Percentiles rank a stretch among this genome's conserved stretches.
phyloP scores from a whole-genome alignment of 2,888 invertebrate species.

The Oxytorus armatus region DNA sequence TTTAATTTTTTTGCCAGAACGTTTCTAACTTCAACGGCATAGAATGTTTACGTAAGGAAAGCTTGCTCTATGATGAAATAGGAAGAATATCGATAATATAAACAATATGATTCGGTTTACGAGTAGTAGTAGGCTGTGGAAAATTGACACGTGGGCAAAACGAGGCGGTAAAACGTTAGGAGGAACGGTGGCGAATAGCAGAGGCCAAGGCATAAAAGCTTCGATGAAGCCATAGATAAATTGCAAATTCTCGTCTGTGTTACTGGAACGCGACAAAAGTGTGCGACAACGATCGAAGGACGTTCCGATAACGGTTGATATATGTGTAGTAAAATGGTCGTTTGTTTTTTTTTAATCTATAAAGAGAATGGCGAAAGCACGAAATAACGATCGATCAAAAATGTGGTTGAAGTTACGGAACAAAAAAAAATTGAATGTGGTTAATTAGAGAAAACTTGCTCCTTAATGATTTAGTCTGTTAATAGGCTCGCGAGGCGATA shows the following conservation, averaged over 20 bases:
- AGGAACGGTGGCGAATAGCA: constrained; percentile 47
- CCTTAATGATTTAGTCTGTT: no score
- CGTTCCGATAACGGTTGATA: constrained; percentile 21
- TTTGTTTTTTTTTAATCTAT: background rate
- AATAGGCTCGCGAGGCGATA: no score
- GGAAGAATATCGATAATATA: background rate
- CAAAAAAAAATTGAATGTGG: no score
- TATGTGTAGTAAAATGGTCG: background rate
- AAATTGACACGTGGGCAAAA: constrained; percentile 18
- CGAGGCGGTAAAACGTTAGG: no score
- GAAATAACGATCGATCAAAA: no score
- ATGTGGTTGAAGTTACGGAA: no score
- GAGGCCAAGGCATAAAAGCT: constrained; percentile 57
- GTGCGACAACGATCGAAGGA: constrained; percentile 28
- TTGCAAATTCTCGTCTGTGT: constrained; percentile 28
- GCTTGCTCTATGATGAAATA: no score
- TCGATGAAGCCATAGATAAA: constrained; percentile 61
- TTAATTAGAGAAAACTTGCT: no score
- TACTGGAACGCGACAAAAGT: constrained; percentile 50
- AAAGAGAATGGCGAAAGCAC: background rate
- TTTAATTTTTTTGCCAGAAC: no score
- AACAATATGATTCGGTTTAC: background rate
- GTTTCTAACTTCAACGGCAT: no score
- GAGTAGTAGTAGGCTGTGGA: background rate
- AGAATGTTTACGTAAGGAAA: no score